Evolutionary conservation across 2,797 vertebrate species (phyloP).

Genomic region (Pangasius mekongensis): DNA sequence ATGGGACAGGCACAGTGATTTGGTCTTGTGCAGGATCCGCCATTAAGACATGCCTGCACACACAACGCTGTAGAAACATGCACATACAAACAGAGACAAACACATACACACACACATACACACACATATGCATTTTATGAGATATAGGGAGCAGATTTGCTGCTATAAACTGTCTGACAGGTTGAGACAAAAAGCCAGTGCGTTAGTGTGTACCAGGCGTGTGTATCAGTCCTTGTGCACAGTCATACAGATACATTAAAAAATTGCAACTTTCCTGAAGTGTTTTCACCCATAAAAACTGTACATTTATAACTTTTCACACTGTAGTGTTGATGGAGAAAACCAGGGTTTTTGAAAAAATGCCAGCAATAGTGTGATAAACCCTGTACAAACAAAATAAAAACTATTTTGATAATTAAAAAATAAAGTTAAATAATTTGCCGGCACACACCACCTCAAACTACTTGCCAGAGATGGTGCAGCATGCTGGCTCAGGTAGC

Average conservation of each 20-base stretch:
- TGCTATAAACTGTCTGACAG: not conserved
- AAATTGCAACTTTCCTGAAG: not conserved
- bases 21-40: conserved; percentile 81
- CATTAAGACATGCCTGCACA: conserved; percentile 79
- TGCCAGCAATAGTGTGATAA: not conserved
- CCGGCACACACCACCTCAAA: not conserved
- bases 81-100: not conserved
- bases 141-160: not conserved
- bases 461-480: not conserved
- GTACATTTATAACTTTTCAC: not conserved
- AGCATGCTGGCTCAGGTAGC: not conserved
- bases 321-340: not conserved
- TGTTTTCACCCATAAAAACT: not conserved
- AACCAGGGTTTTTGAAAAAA: not conserved
- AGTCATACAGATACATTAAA: not conserved
- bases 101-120: not conserved
- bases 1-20: conserved; percentile 78
- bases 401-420: not conserved
- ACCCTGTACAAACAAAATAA: not conserved
- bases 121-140: not conserved
- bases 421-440: not conserved
- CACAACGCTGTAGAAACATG: conserved; percentile 77
- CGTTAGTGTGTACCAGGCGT: not conserved
- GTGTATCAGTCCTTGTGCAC: not conserved
- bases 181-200: not conserved